A percentile compares a stretch with the other conserved stretches of the same genome.
phyloP scores from a whole-genome alignment of 2,888 invertebrate genomes.

The Acanthococcus lagerstroemiae region DNA sequence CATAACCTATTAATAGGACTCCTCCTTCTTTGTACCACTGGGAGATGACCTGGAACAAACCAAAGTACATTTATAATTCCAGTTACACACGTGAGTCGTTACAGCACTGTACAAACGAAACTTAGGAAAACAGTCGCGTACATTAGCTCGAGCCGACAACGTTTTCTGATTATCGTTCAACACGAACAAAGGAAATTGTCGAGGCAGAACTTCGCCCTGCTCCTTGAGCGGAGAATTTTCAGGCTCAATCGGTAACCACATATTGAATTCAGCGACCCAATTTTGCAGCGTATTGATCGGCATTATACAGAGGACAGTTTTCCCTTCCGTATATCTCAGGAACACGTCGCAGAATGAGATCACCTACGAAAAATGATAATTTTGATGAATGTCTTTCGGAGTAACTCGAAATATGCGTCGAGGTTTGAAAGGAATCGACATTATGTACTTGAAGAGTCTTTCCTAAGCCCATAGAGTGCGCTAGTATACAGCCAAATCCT shows the following conservation, averaged over 20 bases:
- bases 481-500: constrained; percentile 95
- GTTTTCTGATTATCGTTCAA: constrained; percentile 92
- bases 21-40: constrained; percentile 85
- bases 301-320: constrained; percentile 88
- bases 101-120: no score
- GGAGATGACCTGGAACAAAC: constrained; percentile 42
- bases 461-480: constrained; percentile 99
- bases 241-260: constrained; percentile 77
- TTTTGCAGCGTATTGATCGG: constrained; percentile 95
- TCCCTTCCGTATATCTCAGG: constrained; percentile 76
- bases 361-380: constrained; percentile 45
- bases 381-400: no score
- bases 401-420: no score
- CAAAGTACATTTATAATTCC: neutral
- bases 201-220: constrained; percentile 58
- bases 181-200: constrained; percentile 79
- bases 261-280: constrained; percentile 88
- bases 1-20: constrained; percentile 92
- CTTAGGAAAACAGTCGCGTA: constrained; percentile 42
- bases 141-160: constrained; percentile 73
- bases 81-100: neutral
- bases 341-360: constrained; percentile 95
- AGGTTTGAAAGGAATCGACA: no score
- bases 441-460: constrained; percentile 80
- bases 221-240: constrained; percentile 50